Conservation (phyloP, 2,113 vertebrate species). For the Suricata suricatta region DNA sequence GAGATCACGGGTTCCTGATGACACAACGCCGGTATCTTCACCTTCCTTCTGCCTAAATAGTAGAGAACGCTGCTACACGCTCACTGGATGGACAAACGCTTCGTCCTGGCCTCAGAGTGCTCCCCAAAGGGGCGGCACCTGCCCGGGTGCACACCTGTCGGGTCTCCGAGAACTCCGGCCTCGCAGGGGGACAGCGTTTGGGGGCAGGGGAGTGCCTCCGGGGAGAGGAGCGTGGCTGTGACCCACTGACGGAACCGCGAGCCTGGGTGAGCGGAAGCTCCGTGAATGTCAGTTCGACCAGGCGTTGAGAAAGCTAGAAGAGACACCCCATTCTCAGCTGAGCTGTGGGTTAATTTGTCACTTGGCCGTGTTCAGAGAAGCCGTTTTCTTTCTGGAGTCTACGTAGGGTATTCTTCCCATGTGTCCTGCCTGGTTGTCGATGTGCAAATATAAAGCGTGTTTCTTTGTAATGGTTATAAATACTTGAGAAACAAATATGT, state of each 20-base stretch:
- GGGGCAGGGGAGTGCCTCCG: neutral
- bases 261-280: neutral
- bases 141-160: neutral
- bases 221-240: neutral
- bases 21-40: fast-evolving
- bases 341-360: neutral
- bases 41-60: neutral
- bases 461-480: constrained; percentile 32
- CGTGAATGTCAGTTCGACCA: neutral
- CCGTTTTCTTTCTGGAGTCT: neutral
- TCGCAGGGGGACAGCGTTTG: too few species aligned
- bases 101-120: too few species aligned
- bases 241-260: neutral
- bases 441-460: neutral
- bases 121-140: neutral
- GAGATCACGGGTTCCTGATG: neutral
- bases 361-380: neutral
- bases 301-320: neutral
- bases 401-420: neutral
- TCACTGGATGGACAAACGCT: neutral
- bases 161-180: neutral
- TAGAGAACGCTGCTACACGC: too few species aligned
- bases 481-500: neutral
- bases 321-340: neutral
- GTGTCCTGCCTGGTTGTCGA: constrained; percentile 33